Evolutionary conservation across 2,888 invertebrate genomes (phyloP).

Genomic region (Tetheella fluctuosa): DNA sequence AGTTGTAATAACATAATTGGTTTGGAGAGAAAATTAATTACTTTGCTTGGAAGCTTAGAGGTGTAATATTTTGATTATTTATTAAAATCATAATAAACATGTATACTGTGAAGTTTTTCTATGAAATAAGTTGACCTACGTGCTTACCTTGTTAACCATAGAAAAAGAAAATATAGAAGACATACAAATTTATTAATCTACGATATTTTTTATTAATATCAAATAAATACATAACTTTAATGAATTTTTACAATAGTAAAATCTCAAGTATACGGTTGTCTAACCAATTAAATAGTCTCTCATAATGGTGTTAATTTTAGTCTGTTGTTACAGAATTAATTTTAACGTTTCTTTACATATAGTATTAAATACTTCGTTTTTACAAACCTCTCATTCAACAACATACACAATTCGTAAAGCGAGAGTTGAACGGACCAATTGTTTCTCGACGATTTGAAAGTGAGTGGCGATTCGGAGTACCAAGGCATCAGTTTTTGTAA

Average conservation of each 20-base stretch:
- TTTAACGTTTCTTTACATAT: no score
- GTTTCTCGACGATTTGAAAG: slow-evolving; percentile 64
- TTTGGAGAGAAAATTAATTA: slow-evolving; percentile 9
- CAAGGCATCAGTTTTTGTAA: slow-evolving; percentile 44
- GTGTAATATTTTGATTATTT: slow-evolving; percentile 11
- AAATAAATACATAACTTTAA: no score
- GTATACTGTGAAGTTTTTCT: not conserved
- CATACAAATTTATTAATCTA: no score
- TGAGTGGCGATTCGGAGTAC: slow-evolving; percentile 59
- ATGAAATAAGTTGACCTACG: not conserved
- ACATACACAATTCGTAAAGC: not conserved
- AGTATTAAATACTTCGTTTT: no score
- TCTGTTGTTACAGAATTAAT: no score
- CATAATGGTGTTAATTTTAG: no score
- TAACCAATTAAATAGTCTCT: no score
- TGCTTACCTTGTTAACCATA: no score
- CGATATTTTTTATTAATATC: no score
- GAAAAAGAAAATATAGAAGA: no score
- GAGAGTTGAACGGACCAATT: slow-evolving; percentile 13
- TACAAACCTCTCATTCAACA: not conserved
- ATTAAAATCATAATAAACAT: not conserved
- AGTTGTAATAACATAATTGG: slow-evolving; percentile 12
- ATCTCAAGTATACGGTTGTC: no score
- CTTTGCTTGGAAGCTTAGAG: slow-evolving; percentile 25
- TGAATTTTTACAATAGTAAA: no score